Evolutionary conservation across 2,113 vertebrate genomes (phyloP), one percentile per base, ranked within the genome.

Genomic region (Tylochromis polylepis): DNA sequence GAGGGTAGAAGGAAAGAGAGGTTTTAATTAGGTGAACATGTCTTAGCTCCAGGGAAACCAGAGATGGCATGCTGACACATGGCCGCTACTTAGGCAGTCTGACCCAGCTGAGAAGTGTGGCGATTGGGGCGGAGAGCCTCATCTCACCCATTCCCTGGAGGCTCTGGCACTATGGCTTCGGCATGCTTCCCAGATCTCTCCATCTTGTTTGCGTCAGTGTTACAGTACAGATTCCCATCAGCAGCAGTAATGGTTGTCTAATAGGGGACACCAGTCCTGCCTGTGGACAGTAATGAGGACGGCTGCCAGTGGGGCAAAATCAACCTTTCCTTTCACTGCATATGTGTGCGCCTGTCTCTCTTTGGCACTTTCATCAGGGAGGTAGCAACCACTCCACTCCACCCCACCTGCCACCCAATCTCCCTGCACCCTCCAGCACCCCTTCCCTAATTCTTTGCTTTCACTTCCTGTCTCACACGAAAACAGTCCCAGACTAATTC

Each of bases 11-110:
- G 85, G 82, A 90, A 84, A 86, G 82, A 88, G 72, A 81, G 84
- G 75, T 91, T 95, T 94, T 96, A 95, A 96, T 96, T 95, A 95
- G 95, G 93, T 92, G 92, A 92, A 90, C 83, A 91, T 75, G 65
- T 91, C 90, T 83, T 91, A 65, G 94, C 93, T 94, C 88, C 77
- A 31, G 88, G 85, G 89, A 83, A 88, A 89, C 60, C 81, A 82
- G 85, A 90, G 82, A 90, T 85, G 85, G 83, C 84, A 89, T 58
- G 60, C 65, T 92, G 89, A 93, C 91, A 87, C 88, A 55, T 12
- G 31, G 86, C 79, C 36, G 15, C 86, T 87, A 81, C 81, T 90
- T 72, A 87, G 91, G 87, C 86, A 85, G 82, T 79, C 84, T 82
- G 88, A 93, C 89, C 89, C 87, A 82, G 88, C 57, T 15, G 70